Evolutionary conservation across 2,888 invertebrate genomes (phyloP), one percentile per base, ranked within the genome.

Genomic region (Bombylius major): DNA sequence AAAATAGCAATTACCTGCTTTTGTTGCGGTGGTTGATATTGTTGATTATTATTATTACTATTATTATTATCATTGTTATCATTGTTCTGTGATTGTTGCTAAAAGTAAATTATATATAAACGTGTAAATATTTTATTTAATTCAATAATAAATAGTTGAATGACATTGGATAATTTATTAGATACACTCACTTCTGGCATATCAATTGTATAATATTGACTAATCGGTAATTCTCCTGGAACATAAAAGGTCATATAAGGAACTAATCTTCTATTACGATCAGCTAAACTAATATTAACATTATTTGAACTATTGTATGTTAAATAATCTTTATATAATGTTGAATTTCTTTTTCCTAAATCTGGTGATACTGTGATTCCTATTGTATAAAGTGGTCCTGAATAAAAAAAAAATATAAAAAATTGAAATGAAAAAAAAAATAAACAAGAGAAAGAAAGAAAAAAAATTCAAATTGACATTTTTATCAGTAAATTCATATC

Each of bases 211-310:
- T 72, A 72, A 62, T 70, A 68, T 63, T 72, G 70, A 64, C 67
- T 69, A 66, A 78, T 68, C 67, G 75, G 70, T 66, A 80, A 72
- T 65, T 83, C 79, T 57, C 83, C 81, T n/a, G 84, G 76, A 36
- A 80, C 76, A 70, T 89, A 89, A 72, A 84, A 90, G 44, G 87
- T 87, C 81, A 87, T 86, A 69, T 89, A 89, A 3, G 89, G 90
- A 66, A 90, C 84, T 51, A 90, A 72, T 60, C 90, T 78, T 65
- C 89, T 81, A 67, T 84, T 84, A 53, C 89, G 78, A 72, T 88
- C 74, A 47, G 71, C 69, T 56, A 70, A 66, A 58, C 69, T 71
- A 9, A 69, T 61, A 59, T 67, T 66, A 3, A 9, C 14, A 31
- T 47, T 32, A n/a, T 44, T 42, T 6, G 54, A 33, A n/a, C 47